phyloP scores from a whole-genome alignment of 2,113 vertebrate species.

The Phrynosoma blainvillii region DNA sequence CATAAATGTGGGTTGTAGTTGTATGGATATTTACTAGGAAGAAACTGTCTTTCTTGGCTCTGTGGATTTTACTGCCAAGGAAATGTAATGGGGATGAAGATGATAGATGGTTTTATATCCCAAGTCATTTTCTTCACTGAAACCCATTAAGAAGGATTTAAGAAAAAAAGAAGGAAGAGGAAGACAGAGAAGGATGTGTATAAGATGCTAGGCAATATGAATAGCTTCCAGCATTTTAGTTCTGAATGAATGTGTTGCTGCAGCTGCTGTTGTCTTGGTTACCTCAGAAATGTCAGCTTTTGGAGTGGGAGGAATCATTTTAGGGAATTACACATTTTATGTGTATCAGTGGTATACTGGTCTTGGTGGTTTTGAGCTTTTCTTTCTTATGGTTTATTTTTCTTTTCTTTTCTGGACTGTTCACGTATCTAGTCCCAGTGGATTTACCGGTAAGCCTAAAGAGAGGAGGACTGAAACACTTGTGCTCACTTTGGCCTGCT shows the following conservation, averaged over 20 bases:
- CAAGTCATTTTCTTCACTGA: background rate
- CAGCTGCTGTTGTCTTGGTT: conserved; percentile 34
- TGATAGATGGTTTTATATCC: background rate
- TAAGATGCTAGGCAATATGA: background rate
- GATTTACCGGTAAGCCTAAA: background rate
- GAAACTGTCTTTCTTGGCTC: background rate
- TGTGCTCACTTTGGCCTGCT: background rate
- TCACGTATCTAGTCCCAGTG: background rate
- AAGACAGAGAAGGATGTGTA: background rate
- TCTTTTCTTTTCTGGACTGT: background rate
- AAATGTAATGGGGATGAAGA: background rate
- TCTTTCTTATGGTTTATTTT: background rate
- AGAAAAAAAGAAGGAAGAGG: background rate
- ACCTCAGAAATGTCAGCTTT: conserved; percentile 5
- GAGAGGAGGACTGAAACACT: background rate
- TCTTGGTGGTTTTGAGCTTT: background rate
- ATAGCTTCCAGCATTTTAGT: conserved; percentile 22
- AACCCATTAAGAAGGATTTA: background rate
- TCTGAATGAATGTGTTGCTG: conserved; percentile 32
- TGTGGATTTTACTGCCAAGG: background rate
- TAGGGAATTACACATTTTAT: conserved; percentile 9
- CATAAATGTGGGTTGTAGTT: background rate
- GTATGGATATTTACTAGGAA: background rate
- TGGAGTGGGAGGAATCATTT: conserved; percentile 19
- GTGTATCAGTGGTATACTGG: background rate